phyloP scores from a whole-genome alignment of 2,888 invertebrate genomes.

The Empis livida region DNA sequence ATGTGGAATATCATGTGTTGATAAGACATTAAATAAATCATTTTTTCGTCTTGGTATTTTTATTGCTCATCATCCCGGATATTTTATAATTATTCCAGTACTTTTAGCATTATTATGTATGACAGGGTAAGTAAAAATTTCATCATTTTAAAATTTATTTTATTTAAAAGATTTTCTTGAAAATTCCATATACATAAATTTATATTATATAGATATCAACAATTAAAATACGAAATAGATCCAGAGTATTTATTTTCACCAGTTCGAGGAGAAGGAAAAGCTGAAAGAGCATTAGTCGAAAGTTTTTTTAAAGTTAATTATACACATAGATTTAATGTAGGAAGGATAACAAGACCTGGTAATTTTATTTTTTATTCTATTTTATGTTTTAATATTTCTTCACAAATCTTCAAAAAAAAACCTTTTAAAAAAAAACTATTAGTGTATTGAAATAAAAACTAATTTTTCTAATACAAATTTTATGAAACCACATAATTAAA shows the following conservation, averaged over 20 bases:
- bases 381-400: no score
- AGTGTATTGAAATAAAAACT: no score
- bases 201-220: slow-evolving; percentile 46
- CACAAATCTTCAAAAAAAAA: no score
- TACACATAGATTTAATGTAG: slow-evolving; percentile 70
- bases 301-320: slow-evolving; percentile 79
- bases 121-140: slow-evolving; percentile 50
- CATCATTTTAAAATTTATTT: not conserved
- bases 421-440: no score
- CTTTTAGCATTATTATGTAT: slow-evolving; percentile 66
- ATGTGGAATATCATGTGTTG: slow-evolving; percentile 61
- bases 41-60: slow-evolving; percentile 69
- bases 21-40: slow-evolving; percentile 62
- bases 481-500: no score
- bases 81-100: slow-evolving; percentile 79
- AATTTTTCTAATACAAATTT: no score
- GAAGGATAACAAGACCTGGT: slow-evolving; percentile 80
- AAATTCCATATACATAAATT: no score
- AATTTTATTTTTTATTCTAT: slow-evolving; percentile 22
- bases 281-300: slow-evolving; percentile 70
- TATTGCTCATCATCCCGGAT: slow-evolving; percentile 73
- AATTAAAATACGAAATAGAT: slow-evolving; percentile 78
- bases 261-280: slow-evolving; percentile 70
- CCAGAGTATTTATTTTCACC: slow-evolving; percentile 89
- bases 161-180: not conserved